These are phyloP conservation scores for Patiria miniata DNA, from an alignment of 35 echinoderm and acorn worm species.

Conservation along the genomic window DNA sequence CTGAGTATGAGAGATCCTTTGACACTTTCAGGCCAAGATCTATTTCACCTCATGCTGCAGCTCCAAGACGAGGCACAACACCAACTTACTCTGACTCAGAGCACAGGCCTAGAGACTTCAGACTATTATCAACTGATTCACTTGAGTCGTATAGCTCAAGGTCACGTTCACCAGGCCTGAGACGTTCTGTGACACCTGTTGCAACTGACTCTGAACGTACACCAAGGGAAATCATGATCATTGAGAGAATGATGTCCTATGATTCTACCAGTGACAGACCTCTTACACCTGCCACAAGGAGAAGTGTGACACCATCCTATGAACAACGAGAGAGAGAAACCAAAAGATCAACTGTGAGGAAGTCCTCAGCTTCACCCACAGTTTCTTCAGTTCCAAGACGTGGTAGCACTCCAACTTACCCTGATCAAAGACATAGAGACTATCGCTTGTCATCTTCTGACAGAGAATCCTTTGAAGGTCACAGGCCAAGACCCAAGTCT, in stretches of 20 bases:
- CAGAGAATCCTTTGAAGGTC: neutral
- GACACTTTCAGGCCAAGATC: neutral
- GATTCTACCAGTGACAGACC: neutral
- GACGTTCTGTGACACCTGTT: constrained; percentile 11
- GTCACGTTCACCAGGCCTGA: neutral
- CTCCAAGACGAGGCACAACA: neutral
- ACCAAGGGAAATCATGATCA: constrained; percentile 7
- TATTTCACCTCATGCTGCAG: neutral
- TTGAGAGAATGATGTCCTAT: constrained; percentile 8
- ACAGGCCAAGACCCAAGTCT: neutral
- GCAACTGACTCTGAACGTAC: constrained; percentile 15
- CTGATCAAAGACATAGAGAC: neutral
- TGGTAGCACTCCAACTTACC: neutral
- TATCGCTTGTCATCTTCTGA: neutral
- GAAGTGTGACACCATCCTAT: constrained; percentile 9
- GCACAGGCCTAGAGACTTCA: constrained; percentile 5
- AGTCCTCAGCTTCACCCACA: constrained; percentile 7
- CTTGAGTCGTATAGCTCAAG: neutral
- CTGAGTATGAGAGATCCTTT: neutral
- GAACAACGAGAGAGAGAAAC: neutral
- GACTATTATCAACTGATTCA: neutral
- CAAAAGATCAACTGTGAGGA: neutral
- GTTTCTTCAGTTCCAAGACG: neutral
- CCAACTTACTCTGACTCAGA: constrained; percentile 1
- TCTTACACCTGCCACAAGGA: neutral